Evolutionary conservation across 2,888 invertebrate species (phyloP).

Genomic region (Agrotis segetum): DNA sequence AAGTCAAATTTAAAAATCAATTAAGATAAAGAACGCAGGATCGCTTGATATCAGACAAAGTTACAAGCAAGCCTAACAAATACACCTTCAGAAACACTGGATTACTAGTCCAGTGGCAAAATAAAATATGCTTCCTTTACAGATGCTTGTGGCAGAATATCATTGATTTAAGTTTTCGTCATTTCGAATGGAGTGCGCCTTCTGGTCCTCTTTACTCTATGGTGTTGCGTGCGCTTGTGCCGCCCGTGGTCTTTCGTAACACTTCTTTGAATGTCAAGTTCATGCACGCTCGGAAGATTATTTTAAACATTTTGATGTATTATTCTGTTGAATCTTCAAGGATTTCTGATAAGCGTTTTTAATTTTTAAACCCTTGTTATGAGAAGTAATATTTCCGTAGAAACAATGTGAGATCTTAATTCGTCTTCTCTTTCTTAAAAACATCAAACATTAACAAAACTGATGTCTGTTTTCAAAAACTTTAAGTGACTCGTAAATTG

Average conservation of each 20-base stretch:
- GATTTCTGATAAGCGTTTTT: not conserved
- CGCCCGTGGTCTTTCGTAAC: slow-evolving; percentile 54
- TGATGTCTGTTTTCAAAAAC: not conserved
- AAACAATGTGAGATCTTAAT: not conserved
- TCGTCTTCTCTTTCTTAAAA: not conserved
- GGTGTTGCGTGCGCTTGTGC: slow-evolving; percentile 15
- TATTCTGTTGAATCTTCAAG: slow-evolving; percentile 33
- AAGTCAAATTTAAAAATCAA: no score
- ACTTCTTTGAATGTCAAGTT: slow-evolving; percentile 70
- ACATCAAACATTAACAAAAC: slow-evolving; percentile 2
- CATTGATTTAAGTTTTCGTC: not conserved
- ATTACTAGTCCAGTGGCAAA: no score
- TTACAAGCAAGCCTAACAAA: no score
- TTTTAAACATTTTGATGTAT: slow-evolving; percentile 52
- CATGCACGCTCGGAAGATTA: slow-evolving; percentile 59
- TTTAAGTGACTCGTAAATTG: no score
- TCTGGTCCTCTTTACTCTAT: slow-evolving; percentile 6
- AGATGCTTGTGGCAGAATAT: no score
- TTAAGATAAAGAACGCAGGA: no score
- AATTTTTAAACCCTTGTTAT: not conserved
- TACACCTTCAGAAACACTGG: no score
- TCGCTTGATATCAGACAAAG: no score
- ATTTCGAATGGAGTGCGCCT: not conserved
- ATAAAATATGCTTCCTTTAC: no score
- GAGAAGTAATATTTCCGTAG: slow-evolving; percentile 5